Base-by-base conservation (phyloP, 1,140 invertebrate species). In the Magallana angulata region DNA sequence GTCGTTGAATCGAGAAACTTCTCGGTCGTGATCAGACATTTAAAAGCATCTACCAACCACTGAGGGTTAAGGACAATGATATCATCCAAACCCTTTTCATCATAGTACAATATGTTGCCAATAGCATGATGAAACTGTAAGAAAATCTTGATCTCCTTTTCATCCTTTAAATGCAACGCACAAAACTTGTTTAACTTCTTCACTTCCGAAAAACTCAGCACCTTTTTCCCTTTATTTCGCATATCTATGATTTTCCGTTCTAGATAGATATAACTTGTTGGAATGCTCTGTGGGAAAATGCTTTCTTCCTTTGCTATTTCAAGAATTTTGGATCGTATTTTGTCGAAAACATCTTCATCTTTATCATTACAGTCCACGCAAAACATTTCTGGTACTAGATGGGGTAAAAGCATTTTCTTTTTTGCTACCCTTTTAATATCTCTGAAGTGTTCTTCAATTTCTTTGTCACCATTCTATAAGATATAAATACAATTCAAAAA, bases 41-140 rank as follows among this genome's bases (percentile, higher is more conserved):
- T 87, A 57, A 87, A 87, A 12, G 86, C 82, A 84, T 87, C 64
- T 30, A 87, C 81, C 12, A 87, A 56, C 86, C 86, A 87, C 7
- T 87, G 86, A 12, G 86, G 86, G 14, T 76, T 81, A 14, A 87
- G 62, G 59, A 87, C 60, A 30, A 87, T 57, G 56, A 71, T 64
- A 58, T 87, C 36, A 48, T 71, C 16, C n/a, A 87, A 57, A 57
- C 83, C 82, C 5, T 84, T 71, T 76, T 87, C 86, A 76, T 68
- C 58, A 36, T 82, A 87, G 30, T 84, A 87, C 36, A 87, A 57
- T 2, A 87, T 14, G 30, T 71, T 87, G 16, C 86, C 86, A 1
- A 84, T 84, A 18, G 82, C 86, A 87, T 87, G 86, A 64, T 87
- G 83, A 56, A 87, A 87, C 8, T 59, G 58, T 36, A 87, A 60